Conservation (phyloP, 2,888 invertebrate genomes). For the Argynnis bischoffii region DNA sequence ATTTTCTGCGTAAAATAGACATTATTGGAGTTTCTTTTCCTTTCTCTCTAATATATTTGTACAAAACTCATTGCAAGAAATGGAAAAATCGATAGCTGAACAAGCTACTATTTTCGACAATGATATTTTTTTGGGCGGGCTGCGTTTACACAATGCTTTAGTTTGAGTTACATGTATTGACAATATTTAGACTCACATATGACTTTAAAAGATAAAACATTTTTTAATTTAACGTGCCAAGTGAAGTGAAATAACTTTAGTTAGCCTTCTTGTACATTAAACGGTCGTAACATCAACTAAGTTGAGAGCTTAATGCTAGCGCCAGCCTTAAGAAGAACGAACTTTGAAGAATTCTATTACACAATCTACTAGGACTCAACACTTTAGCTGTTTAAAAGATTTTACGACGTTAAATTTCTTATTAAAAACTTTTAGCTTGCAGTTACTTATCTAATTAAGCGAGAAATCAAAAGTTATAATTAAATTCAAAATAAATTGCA, state of each 20-base stretch:
- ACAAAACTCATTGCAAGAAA: too few species aligned
- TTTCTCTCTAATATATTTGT: too few species aligned
- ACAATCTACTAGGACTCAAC: background rate
- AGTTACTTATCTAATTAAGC: background rate
- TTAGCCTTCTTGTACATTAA: slow-evolving; percentile 16
- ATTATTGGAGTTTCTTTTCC: too few species aligned
- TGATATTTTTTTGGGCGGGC: too few species aligned
- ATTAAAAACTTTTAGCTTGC: background rate
- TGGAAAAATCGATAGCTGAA: too few species aligned
- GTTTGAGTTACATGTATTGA: too few species aligned
- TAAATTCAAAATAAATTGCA: too few species aligned
- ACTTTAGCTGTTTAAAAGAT: slow-evolving; percentile 1
- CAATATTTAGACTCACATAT: too few species aligned
- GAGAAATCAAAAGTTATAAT: background rate
- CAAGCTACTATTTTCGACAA: too few species aligned
- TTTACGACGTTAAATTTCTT: background rate
- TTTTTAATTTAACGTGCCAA: background rate
- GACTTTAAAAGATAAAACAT: too few species aligned
- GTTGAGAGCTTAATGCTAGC: slow-evolving; percentile 14
- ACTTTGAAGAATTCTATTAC: slow-evolving; percentile 11
- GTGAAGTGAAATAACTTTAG: background rate
- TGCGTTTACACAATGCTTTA: too few species aligned
- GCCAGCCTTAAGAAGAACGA: background rate
- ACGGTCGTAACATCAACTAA: slow-evolving; percentile 1
- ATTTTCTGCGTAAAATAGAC: too few species aligned